Evolutionary conservation across 2,113 vertebrate species (phyloP).

Genomic region (Thunnus maccoyii): DNA sequence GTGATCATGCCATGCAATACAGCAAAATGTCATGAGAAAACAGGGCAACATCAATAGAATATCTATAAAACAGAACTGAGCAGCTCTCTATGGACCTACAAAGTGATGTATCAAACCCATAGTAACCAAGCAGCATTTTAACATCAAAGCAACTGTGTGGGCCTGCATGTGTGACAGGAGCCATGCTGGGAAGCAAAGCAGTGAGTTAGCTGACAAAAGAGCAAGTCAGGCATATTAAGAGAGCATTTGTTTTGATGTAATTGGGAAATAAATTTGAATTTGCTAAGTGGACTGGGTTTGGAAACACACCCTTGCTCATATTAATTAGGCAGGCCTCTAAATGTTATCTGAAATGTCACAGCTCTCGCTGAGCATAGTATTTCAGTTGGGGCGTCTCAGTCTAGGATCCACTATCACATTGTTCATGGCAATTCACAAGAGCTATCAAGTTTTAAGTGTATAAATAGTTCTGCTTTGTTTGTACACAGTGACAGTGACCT

Average conservation of each 20-base stretch:
- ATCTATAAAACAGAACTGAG: neutral
- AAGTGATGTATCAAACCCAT: neutral
- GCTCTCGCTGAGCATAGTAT: constrained; percentile 17
- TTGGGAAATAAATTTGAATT: constrained; percentile 44
- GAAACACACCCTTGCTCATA: constrained; percentile 18
- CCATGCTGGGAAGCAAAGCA: constrained; percentile 10
- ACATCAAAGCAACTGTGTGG: constrained; percentile 14
- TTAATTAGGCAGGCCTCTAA: constrained; percentile 42
- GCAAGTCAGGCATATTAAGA: constrained; percentile 9
- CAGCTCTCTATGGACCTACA: neutral
- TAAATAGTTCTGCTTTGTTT: constrained; percentile 71
- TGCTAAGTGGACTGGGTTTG: constrained; percentile 24
- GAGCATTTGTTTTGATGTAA: constrained; percentile 38
- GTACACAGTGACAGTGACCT: constrained; percentile 48
- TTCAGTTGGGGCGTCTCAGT: constrained; percentile 24
- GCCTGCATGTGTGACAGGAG: constrained; percentile 5
- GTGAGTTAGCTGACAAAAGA: constrained; percentile 8
- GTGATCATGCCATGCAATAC: no score
- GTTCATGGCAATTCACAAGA: constrained; percentile 27
- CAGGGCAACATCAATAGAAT: no score
- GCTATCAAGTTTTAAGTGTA: constrained; percentile 59
- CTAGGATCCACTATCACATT: constrained; percentile 23
- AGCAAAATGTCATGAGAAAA: no score
- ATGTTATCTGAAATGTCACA: constrained; percentile 55
- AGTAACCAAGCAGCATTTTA: constrained; percentile 17